phyloP scores from a whole-genome alignment of 2,797 vertebrate species.

The Columba guinea region DNA sequence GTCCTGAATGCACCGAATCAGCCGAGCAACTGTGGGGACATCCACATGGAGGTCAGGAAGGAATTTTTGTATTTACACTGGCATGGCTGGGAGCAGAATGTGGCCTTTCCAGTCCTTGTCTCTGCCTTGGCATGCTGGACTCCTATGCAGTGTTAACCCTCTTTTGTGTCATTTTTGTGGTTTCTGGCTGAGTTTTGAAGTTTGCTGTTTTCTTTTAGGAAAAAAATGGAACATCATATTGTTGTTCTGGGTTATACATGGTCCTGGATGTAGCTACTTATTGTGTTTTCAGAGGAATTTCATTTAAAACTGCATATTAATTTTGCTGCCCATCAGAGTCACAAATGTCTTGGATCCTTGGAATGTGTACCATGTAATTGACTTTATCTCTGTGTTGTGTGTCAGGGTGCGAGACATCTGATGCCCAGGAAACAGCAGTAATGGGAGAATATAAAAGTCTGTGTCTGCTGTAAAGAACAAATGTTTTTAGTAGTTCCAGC shows the following conservation, averaged over 20 bases:
- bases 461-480: not conserved
- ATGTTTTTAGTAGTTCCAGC: not conserved
- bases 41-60: not conserved
- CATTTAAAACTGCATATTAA: slow-evolving; percentile 1
- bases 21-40: not conserved
- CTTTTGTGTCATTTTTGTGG: slow-evolving; percentile 49
- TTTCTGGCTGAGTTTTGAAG: slow-evolving; percentile 35
- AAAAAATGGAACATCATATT: not conserved
- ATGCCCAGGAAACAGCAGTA: not conserved
- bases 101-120: not conserved
- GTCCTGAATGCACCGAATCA: not conserved
- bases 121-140: not conserved
- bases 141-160: slow-evolving; percentile 32
- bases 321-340: not conserved
- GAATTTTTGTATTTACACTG: not conserved
- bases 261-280: slow-evolving; percentile 19
- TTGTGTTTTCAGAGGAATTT: slow-evolving; percentile 61
- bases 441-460: not conserved
- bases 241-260: not conserved
- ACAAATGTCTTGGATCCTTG: not conserved
- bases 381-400: not conserved
- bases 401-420: not conserved
- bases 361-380: not conserved
- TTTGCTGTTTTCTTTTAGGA: slow-evolving; percentile 13
- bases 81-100: not conserved